These are phyloP conservation scores for Smutsia gigantea DNA, from an alignment of 2,797 vertebrate genomes.

Conservation along the genomic window DNA sequence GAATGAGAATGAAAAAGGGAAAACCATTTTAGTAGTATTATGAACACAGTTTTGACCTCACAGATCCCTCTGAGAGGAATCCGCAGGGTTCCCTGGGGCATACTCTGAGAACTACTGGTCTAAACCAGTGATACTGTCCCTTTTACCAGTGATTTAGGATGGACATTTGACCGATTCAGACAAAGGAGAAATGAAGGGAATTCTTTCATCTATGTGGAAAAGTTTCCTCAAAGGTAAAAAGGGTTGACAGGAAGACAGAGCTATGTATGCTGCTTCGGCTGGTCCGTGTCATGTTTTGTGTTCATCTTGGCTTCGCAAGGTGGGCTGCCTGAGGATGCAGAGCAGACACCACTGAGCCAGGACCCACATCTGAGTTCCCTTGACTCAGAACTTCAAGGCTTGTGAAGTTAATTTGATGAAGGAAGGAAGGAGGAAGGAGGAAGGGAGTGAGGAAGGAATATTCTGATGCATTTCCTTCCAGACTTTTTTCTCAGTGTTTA, in stretches of 20 bases:
- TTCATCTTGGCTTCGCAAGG: neutral
- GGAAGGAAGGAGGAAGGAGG: too few relatives aligned
- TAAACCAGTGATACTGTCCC: neutral
- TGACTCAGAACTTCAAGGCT: neutral
- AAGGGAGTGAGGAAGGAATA: neutral
- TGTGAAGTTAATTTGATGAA: neutral
- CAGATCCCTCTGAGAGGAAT: neutral
- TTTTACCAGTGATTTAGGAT: neutral
- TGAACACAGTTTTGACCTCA: neutral
- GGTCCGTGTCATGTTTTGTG: neutral
- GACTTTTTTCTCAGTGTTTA: neutral
- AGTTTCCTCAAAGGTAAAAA: neutral
- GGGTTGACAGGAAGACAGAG: neutral
- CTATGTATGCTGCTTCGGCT: neutral
- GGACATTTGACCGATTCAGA: neutral
- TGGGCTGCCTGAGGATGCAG: neutral
- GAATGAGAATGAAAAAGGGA: neutral
- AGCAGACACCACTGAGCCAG: neutral
- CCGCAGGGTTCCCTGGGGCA: neutral
- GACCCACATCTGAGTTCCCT: neutral
- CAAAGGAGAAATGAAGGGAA: neutral
- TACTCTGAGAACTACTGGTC: neutral
- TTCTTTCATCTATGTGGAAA: neutral
- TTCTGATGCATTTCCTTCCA: neutral
- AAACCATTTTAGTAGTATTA: neutral